Evolutionary conservation across 1,140 invertebrate genomes (phyloP), one percentile per base, ranked within the genome.

Genomic region (Tetramorium alpestre): DNA sequence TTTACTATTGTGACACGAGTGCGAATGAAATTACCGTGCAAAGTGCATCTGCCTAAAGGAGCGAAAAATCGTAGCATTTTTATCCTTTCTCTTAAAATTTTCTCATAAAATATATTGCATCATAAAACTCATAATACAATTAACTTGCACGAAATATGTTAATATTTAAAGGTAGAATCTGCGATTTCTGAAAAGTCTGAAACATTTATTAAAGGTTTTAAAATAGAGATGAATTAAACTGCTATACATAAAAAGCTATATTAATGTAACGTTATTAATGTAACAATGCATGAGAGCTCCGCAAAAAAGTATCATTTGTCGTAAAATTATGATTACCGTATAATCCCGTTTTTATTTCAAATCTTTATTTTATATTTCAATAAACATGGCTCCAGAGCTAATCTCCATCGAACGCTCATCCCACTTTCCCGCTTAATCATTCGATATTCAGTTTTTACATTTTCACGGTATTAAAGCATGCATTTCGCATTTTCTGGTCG

Each of bases 1-100:
- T 60, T 81, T 72, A 77, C 60, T 54, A 80, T 80, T 78, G 54
- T 49, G 51, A 16, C 75, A 54, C 87, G 38, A 85, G 18, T 28
- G 16, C 54, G 62, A 80, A 67, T 88, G 49, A 64, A 80, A 81
- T 86, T 84, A 54, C 58, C 49, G 56, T 33, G 58, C 41, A 38
- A 75, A 60, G 41, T 84, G 44, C 80, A 84, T 75, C 56, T 38
- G 54, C 51, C 54, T 75, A 62, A 49, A 73, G 58, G 49, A 16
- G 51, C 28, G 25, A 60, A 33, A 51, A 41, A 82, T 80, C 38
- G 25, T 28, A 18, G 13, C 41, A 11, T 60, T 47, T 84, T 84
- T 73, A 47, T 47, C 7, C 51, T 22, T 54, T 70, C 47, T 25
- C 22, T 28, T 22, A 54, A 69, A 47, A 47, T 60, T 73, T 56